Percentiles rank a stretch among this genome's conserved stretches.
Evolutionary conservation across 1,140 invertebrate species (phyloP).

Genomic region (Atta cephalotes): DNA sequence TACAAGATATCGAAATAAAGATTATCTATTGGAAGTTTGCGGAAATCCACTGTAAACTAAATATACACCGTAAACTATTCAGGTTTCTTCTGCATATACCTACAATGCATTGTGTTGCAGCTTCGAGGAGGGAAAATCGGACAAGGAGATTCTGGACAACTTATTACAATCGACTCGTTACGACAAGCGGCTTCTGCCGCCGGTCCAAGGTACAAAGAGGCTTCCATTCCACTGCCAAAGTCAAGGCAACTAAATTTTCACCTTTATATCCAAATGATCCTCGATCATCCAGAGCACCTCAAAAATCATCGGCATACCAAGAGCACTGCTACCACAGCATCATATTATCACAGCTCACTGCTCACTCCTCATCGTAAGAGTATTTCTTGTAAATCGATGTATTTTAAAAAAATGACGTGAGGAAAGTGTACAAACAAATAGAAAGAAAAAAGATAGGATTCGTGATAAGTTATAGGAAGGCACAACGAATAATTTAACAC

Average conservation of each 20-base stretch:
- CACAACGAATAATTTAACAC: not conserved
- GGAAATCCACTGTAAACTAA: not conserved
- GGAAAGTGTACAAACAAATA: not conserved
- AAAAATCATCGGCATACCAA: conserved; percentile 79
- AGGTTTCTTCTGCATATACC: conserved; percentile 50
- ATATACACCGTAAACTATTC: not conserved
- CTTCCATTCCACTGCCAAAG: conserved; percentile 83
- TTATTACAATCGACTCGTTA: conserved; percentile 92
- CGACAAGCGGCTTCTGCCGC: conserved; percentile 94
- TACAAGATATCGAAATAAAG: conserved; percentile 19
- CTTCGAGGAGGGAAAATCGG: conserved; percentile 95
- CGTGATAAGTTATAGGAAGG: not conserved
- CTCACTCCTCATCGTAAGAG: conserved; percentile 84
- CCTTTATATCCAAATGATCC: conserved; percentile 81
- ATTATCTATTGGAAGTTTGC: not conserved
- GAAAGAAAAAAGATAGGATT: not conserved
- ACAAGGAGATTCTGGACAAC: conserved; percentile 95
- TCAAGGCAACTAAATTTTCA: conserved; percentile 84
- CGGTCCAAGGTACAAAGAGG: conserved; percentile 91
- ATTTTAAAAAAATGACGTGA: conserved; percentile 28
- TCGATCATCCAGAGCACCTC: conserved; percentile 83
- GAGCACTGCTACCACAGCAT: conserved; percentile 83
- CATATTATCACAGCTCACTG: conserved; percentile 86
- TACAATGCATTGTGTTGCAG: conserved; percentile 86
- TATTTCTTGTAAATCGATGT: conserved; percentile 75